phyloP scores from a whole-genome alignment of 1,140 invertebrate genomes.

The Dysdera silvatica region DNA sequence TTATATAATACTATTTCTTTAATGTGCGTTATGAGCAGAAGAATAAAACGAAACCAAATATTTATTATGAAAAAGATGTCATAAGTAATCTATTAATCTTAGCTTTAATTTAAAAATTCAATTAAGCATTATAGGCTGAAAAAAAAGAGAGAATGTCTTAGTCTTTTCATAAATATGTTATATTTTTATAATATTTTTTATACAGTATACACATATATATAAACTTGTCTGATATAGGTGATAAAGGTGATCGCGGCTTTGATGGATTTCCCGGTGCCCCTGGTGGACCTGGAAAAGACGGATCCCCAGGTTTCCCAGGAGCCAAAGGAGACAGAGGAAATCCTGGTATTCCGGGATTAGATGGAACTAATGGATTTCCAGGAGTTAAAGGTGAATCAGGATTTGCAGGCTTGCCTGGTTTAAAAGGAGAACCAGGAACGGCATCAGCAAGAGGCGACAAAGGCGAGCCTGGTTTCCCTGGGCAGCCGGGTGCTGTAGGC shows the following conservation, averaged over 20 bases:
- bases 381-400: slow-evolving; percentile 28
- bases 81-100: too few relatives aligned
- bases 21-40: too few relatives aligned
- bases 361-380: slow-evolving; percentile 19
- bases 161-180: slow-evolving; percentile 51
- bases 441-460: slow-evolving; percentile 30
- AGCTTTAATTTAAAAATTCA: too few relatives aligned
- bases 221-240: not conserved
- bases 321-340: slow-evolving; percentile 34
- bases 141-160: not conserved
- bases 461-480: slow-evolving; percentile 43
- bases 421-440: slow-evolving; percentile 22
- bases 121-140: not conserved
- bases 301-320: slow-evolving; percentile 22
- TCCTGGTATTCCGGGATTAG: slow-evolving; percentile 32
- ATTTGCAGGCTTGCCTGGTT: slow-evolving; percentile 36
- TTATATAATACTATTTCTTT: too few relatives aligned
- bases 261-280: slow-evolving; percentile 42
- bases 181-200: not conserved
- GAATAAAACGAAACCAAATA: too few relatives aligned
- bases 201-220: not conserved
- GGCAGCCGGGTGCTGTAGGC: slow-evolving; percentile 46
- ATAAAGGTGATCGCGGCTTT: slow-evolving; percentile 20
- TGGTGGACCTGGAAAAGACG: slow-evolving; percentile 43
- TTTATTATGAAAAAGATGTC: too few relatives aligned